Percentiles rank a stretch among this genome's conserved stretches.
Conservation (phyloP, 2,113 vertebrate genomes). For the Galeopterus variegatus region DNA sequence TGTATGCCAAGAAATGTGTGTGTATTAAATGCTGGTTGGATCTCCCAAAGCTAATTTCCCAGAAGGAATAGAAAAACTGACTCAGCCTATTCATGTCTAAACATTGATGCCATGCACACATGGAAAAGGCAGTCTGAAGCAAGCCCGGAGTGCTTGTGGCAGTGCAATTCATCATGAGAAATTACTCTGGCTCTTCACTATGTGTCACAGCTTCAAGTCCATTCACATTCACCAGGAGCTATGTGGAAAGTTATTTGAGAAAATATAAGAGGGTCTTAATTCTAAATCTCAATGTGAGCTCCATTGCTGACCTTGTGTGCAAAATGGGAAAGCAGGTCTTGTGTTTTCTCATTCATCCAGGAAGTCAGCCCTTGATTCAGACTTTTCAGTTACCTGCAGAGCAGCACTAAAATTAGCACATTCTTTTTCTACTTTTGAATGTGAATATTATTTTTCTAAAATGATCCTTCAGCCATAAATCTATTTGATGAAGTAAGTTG, state of each 20-base stretch:
- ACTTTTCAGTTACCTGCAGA: background rate
- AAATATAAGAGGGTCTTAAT: background rate
- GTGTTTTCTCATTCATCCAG: background rate
- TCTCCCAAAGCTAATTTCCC: background rate
- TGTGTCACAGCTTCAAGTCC: background rate
- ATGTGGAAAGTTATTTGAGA: background rate
- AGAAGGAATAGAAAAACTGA: background rate
- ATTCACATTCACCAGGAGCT: background rate
- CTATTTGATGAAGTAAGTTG: background rate
- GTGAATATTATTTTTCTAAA: background rate
- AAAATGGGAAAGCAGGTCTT: background rate
- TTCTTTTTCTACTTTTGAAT: background rate
- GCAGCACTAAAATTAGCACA: background rate
- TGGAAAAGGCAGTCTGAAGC: background rate
- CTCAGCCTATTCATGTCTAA: background rate
- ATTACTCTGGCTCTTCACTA: background rate
- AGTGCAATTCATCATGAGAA: background rate
- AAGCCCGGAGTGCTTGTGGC: background rate
- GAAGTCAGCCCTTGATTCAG: background rate
- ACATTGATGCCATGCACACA: background rate
- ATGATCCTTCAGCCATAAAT: background rate
- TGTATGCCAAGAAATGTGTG: background rate
- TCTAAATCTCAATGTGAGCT: background rate
- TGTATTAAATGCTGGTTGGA: background rate
- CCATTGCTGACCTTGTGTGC: background rate